These are phyloP conservation scores for Podarcis siculus DNA, from an alignment of 2,797 vertebrate genomes.

Conservation along the genomic window DNA sequence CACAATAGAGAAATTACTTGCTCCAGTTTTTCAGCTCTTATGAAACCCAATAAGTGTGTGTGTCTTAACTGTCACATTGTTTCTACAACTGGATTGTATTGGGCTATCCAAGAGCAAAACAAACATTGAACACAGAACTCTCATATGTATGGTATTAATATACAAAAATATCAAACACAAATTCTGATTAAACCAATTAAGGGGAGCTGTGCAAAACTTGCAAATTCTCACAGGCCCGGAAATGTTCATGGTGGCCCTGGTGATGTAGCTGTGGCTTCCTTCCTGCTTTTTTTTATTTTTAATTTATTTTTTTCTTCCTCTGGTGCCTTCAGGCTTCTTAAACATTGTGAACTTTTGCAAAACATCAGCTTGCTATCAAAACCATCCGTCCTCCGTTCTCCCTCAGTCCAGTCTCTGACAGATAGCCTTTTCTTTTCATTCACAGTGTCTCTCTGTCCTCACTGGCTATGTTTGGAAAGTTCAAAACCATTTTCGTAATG, in stretches of 20 bases:
- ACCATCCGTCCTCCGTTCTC: slow-evolving; percentile 29
- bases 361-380: slow-evolving; percentile 44
- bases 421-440: slow-evolving; percentile 35
- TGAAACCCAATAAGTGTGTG: not conserved
- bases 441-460: not conserved
- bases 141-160: not conserved
- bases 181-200: slow-evolving; percentile 25
- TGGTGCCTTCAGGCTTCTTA: slow-evolving; percentile 18
- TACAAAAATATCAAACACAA: slow-evolving; percentile 6
- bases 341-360: slow-evolving; percentile 26
- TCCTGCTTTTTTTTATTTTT: slow-evolving; percentile 4
- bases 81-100: not conserved
- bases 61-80: not conserved
- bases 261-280: slow-evolving; percentile 1
- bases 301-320: not conserved
- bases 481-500: slow-evolving; percentile 37
- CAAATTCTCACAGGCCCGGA: not conserved
- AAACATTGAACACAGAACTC: not conserved
- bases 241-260: slow-evolving; percentile 26
- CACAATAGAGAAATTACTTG: not conserved
- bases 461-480: slow-evolving; percentile 29
- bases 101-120: slow-evolving; percentile 1
- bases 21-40: not conserved
- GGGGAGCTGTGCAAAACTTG: not conserved
- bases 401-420: slow-evolving; percentile 8